Conservation (phyloP, 2,888 invertebrate species). For the Stomorhina lunata region DNA sequence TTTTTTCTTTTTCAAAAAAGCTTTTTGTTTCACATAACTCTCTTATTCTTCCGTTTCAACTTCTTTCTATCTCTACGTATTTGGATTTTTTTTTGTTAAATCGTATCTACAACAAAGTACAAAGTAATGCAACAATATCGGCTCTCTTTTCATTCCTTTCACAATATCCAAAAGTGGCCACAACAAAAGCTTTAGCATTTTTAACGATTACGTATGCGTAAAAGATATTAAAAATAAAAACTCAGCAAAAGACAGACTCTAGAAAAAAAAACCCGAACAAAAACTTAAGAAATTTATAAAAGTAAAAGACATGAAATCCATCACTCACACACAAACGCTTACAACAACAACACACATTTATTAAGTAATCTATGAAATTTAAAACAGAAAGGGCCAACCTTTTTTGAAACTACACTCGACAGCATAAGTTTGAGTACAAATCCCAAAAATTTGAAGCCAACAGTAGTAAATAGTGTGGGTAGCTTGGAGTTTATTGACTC, state of each 20-base stretch:
- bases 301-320: conserved; percentile 27
- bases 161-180: no score
- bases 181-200: conserved; percentile 57
- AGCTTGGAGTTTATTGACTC: no score
- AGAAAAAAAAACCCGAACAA: not conserved
- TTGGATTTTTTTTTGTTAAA: no score
- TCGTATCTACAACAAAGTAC: conserved; percentile 18
- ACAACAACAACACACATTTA: not conserved
- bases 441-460: no score
- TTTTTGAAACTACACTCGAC: not conserved
- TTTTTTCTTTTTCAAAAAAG: no score
- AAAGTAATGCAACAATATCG: conserved; percentile 25
- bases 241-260: not conserved
- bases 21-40: conserved; percentile 55
- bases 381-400: conserved; percentile 43
- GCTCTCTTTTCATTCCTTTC: conserved; percentile 58
- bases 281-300: not conserved
- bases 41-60: conserved; percentile 60
- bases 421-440: no score
- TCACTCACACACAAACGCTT: conserved; percentile 24
- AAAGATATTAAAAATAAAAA: conserved; percentile 41
- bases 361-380: conserved; percentile 49
- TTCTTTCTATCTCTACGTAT: conserved; percentile 42
- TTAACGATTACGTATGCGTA: conserved; percentile 61
- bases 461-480: no score